Conservation (phyloP, 2,888 invertebrate species). For the Tortricodes alternella region DNA sequence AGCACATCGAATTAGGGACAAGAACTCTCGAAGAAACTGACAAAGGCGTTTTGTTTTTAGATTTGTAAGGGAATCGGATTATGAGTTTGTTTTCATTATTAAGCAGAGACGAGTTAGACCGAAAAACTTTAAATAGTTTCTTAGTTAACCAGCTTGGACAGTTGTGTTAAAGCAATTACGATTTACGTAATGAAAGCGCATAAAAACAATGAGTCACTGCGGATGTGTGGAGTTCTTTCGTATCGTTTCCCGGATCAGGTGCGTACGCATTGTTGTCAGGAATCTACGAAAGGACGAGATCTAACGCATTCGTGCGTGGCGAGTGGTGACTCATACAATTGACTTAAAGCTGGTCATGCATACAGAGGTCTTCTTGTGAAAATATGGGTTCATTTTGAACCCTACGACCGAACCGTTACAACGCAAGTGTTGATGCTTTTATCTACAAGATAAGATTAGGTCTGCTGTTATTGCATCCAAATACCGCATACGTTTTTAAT, state of each 20-base stretch:
- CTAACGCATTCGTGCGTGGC: slow-evolving; percentile 26
- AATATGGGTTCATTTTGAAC: no score
- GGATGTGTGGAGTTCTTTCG: slow-evolving; percentile 19
- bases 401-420: no score
- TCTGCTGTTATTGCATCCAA: slow-evolving; percentile 1
- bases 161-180: no score
- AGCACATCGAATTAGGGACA: slow-evolving; percentile 28
- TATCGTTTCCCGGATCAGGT: slow-evolving; percentile 22
- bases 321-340: slow-evolving; percentile 32
- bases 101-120: neutral
- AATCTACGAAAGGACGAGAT: neutral
- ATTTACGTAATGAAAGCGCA: slow-evolving; percentile 18
- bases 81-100: slow-evolving; percentile 15
- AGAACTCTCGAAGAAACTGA: slow-evolving; percentile 4
- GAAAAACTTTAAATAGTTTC: neutral
- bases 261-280: slow-evolving; percentile 24
- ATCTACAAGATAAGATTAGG: no score
- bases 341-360: slow-evolving; percentile 11
- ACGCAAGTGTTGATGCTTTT: no score
- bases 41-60: slow-evolving; percentile 18
- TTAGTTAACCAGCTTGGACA: neutral
- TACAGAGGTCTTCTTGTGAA: no score
- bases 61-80: slow-evolving; percentile 21
- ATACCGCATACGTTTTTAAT: slow-evolving; percentile 20
- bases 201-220: slow-evolving; percentile 29